These are phyloP conservation scores for Drosophila buzzatii DNA, from an alignment of 2,888 invertebrate genomes.

Conservation along the genomic window DNA sequence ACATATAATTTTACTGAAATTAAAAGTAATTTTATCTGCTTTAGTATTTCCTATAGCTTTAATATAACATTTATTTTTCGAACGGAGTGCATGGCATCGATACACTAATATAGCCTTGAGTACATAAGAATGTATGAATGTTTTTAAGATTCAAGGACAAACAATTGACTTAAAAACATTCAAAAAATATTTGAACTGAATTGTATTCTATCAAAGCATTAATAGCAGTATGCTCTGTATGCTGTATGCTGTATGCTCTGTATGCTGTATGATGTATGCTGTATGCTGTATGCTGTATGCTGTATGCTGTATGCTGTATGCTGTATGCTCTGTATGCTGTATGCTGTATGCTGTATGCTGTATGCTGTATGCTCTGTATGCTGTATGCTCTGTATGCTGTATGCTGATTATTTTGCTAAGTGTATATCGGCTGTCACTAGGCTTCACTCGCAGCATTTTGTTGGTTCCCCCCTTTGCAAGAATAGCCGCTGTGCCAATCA, in stretches of 20 bases:
- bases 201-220: background rate
- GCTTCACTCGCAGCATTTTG: constrained; percentile 10
- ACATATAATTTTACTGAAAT: background rate
- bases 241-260: no score
- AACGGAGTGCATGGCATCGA: background rate
- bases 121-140: background rate
- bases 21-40: background rate
- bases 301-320: no score
- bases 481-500: constrained; percentile 49
- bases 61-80: background rate
- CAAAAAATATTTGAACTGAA: background rate
- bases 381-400: no score
- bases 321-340: no score
- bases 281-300: no score
- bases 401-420: background rate
- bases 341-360: no score
- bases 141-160: background rate
- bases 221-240: no score
- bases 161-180: background rate
- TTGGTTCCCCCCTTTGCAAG: background rate
- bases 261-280: no score
- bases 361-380: no score
- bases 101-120: background rate
- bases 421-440: constrained; percentile 9
- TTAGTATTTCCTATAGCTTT: background rate